phyloP scores from a whole-genome alignment of 2,113 vertebrate species.

The Larimichthys polyactis region DNA sequence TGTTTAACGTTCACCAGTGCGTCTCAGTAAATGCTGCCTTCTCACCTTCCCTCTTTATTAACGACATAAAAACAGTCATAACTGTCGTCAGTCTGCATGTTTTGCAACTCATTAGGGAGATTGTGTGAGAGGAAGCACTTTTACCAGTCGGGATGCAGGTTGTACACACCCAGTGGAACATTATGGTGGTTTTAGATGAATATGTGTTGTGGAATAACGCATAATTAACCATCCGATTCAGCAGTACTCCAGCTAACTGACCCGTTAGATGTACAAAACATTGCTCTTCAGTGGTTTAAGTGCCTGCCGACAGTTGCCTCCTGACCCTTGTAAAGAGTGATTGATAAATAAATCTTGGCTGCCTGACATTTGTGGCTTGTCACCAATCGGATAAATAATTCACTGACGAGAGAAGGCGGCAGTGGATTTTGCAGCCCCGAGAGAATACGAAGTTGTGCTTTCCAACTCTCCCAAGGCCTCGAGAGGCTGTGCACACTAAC shows the following conservation, averaged over 20 bases:
- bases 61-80: slow-evolving; percentile 25
- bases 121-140: slow-evolving; percentile 29
- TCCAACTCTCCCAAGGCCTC: slow-evolving; percentile 45
- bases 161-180: background rate
- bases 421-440: slow-evolving; percentile 46
- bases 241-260: background rate
- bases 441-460: slow-evolving; percentile 46
- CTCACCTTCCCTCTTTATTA: slow-evolving; percentile 26
- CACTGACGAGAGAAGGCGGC: slow-evolving; percentile 59
- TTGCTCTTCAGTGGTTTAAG: slow-evolving; percentile 61
- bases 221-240: slow-evolving; percentile 2
- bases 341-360: slow-evolving; percentile 56
- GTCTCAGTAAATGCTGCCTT: slow-evolving; percentile 40
- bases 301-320: slow-evolving; percentile 69
- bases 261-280: slow-evolving; percentile 17
- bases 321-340: slow-evolving; percentile 60
- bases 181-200: slow-evolving; percentile 1
- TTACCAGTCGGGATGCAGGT: slow-evolving; percentile 9
- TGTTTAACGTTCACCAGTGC: slow-evolving; percentile 27
- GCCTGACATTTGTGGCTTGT: slow-evolving; percentile 60
- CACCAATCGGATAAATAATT: slow-evolving; percentile 68
- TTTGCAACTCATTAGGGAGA: slow-evolving; percentile 13
- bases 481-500: slow-evolving; percentile 61
- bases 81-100: slow-evolving; percentile 8
- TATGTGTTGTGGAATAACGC: slow-evolving; percentile 5